phyloP scores from a whole-genome alignment of 2,888 invertebrate genomes.

The Torymus auratus region DNA sequence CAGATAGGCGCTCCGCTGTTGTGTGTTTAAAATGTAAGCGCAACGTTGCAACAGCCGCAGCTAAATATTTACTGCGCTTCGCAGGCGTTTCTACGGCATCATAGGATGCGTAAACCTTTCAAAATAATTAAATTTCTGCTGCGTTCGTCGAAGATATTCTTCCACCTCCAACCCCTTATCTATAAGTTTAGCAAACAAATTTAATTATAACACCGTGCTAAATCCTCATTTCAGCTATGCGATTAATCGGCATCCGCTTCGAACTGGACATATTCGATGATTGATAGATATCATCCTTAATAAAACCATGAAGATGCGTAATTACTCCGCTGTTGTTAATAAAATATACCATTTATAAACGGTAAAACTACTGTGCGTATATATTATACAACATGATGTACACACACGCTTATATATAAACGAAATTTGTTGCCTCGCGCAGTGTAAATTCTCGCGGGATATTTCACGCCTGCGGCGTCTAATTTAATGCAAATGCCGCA shows the following conservation, averaged over 20 bases:
- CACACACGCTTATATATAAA: too few species aligned
- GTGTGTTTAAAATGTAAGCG: too few species aligned
- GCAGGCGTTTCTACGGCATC: too few species aligned
- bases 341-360: too few species aligned
- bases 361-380: too few species aligned
- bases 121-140: background rate
- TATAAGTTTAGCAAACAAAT: constrained; percentile 3
- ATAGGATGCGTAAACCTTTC: background rate
- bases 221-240: background rate
- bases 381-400: too few species aligned
- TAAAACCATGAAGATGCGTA: background rate
- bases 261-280: background rate
- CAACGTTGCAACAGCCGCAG: too few species aligned
- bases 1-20: too few species aligned
- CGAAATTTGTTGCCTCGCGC: too few species aligned
- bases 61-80: too few species aligned
- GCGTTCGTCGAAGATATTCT: background rate
- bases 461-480: background rate
- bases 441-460: too few species aligned
- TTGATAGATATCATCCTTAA: background rate
- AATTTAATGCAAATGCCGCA: background rate
- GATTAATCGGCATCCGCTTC: background rate
- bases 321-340: too few species aligned
- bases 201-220: background rate
- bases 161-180: background rate